Percentiles rank a stretch among this genome's conserved stretches.
Evolutionary conservation across 37 sponge, comb jelly and placozoan species (phyloP).

Genomic region (Axinella damicornis): DNA sequence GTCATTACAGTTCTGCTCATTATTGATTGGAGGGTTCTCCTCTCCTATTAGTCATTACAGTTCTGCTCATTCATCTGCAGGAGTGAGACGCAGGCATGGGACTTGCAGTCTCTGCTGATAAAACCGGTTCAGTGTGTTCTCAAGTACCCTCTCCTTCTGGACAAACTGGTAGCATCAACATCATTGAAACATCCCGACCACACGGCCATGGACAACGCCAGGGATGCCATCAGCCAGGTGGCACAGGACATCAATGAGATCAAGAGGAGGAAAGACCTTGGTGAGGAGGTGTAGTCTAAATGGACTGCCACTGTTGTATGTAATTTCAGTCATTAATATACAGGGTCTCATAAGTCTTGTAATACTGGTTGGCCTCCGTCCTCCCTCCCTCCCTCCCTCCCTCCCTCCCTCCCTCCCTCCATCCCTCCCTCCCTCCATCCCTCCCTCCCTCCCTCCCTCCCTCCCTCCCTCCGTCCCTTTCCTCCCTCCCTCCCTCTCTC

Average conservation of each 20-base stretch:
- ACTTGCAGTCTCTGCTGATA: slow-evolving; percentile 89
- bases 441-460: not conserved
- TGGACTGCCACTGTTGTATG: too few species aligned
- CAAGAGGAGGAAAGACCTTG: slow-evolving; percentile 91
- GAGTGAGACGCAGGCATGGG: slow-evolving; percentile 73
- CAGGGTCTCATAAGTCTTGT: too few species aligned
- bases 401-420: too few species aligned
- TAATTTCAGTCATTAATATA: too few species aligned
- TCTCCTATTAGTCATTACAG: too few species aligned
- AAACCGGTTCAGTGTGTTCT: slow-evolving; percentile 94
- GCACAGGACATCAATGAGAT: slow-evolving; percentile 91
- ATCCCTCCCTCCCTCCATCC: too few species aligned
- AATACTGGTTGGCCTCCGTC: too few species aligned
- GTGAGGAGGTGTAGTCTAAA: too few species aligned
- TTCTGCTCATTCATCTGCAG: slow-evolving; percentile 13
- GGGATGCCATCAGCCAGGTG: slow-evolving; percentile 49
- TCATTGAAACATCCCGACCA: slow-evolving; percentile 70
- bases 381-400: too few species aligned
- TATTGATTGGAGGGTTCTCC: too few species aligned
- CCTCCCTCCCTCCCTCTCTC: not conserved
- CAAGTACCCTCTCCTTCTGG: slow-evolving; percentile 91
- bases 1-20: too few species aligned
- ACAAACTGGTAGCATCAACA: slow-evolving; percentile 68
- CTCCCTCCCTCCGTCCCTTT: too few species aligned
- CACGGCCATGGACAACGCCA: slow-evolving; percentile 39